Evolutionary conservation across 92 coral and sea anemone species (phyloP).

Genomic region (Paragorgia papillata): DNA sequence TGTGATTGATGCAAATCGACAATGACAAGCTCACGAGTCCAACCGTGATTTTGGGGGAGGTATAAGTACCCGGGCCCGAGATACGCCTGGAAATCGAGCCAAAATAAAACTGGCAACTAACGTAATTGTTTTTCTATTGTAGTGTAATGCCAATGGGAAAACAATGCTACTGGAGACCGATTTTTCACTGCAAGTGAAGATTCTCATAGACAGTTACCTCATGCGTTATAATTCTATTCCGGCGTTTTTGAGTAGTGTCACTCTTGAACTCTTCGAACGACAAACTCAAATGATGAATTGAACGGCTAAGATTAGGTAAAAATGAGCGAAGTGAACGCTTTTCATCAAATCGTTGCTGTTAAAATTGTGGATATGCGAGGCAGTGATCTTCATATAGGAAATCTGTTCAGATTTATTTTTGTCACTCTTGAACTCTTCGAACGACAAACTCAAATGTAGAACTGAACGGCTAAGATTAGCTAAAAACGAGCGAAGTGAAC

Average conservation of each 20-base stretch:
- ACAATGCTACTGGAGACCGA: constrained; percentile 92
- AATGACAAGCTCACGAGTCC: no score
- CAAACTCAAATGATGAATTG: constrained; percentile 81
- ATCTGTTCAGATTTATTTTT: no score
- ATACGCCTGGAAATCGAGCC: no score
- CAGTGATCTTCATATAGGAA: no score
- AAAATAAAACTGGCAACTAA: no score
- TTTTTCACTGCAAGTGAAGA: constrained; percentile 81
- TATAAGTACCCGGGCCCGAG: no score
- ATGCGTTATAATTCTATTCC: constrained; percentile 87
- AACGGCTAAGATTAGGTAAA: not conserved
- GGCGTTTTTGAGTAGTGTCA: constrained; percentile 88
- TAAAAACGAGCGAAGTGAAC: no score
- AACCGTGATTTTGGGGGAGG: no score
- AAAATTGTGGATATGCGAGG: no score
- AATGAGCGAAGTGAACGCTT: no score
- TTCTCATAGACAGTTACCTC: constrained; percentile 82
- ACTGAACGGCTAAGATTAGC: not conserved
- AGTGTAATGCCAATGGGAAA: constrained; percentile 88
- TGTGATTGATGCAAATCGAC: no score
- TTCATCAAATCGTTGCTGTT: no score
- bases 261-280: constrained; percentile 87
- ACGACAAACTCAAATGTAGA: constrained; percentile 87
- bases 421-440: constrained; percentile 91
- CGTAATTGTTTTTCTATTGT: constrained; percentile 20